A percentile compares a stretch with the other conserved stretches of the same genome.
Conservation (phyloP, 2,797 vertebrate species). For the Schizothorax lantsangensis region DNA sequence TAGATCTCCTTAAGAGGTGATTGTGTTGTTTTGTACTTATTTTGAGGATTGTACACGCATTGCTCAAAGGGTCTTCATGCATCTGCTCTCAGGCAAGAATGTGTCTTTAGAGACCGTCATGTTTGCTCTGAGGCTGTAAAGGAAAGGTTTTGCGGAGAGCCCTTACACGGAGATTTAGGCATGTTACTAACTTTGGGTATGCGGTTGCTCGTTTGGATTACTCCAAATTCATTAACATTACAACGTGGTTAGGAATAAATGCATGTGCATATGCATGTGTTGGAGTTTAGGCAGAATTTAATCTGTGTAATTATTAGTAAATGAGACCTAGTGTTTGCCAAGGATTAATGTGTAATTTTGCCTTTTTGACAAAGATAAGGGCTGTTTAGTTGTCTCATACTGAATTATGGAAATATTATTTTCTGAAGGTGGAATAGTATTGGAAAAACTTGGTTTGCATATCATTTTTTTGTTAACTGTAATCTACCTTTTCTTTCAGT, state of each 20-base stretch:
- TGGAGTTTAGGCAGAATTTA: not conserved
- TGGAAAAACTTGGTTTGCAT: not conserved
- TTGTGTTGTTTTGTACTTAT: not conserved
- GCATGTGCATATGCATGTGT: not conserved
- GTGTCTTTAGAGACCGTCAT: not conserved
- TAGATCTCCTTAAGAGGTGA: not conserved
- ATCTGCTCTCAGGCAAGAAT: not conserved
- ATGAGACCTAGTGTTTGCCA: not conserved
- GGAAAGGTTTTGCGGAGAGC: not conserved
- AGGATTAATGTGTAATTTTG: not conserved
- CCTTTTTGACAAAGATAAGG: not conserved
- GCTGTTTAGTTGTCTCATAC: not conserved
- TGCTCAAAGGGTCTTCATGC: no score
- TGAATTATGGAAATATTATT: not conserved
- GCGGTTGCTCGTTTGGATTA: not conserved
- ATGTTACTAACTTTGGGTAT: not conserved
- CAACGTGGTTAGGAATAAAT: not conserved
- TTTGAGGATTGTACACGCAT: no score
- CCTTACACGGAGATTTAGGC: not conserved
- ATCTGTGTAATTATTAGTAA: not conserved
- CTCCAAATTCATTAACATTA: not conserved
- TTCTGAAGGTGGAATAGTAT: not conserved
- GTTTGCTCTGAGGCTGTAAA: not conserved
- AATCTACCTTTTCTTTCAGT: conserved; percentile 67
- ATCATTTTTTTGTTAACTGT: not conserved